Evolutionary conservation across 1,140 invertebrate species (phyloP).

Genomic region (Rhopalosiphum padi): DNA sequence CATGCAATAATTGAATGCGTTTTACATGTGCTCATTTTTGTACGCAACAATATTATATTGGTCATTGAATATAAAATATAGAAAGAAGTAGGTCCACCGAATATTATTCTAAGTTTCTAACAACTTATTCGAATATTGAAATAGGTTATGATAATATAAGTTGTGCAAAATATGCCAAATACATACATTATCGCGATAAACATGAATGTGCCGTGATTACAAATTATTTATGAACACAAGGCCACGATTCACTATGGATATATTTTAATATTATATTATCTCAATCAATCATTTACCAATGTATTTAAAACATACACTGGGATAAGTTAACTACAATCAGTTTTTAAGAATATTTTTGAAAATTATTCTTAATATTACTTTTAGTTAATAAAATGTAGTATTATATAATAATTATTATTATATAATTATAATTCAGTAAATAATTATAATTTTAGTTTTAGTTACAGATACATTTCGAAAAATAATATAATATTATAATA

Average conservation of each 20-base stretch:
- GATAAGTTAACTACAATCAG: too few relatives aligned
- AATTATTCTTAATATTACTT: too few relatives aligned
- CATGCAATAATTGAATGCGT: background rate
- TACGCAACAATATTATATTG: background rate
- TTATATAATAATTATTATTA: too few relatives aligned
- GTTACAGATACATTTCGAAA: too few relatives aligned
- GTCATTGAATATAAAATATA: background rate
- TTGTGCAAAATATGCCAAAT: background rate
- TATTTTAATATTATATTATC: background rate
- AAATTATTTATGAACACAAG: background rate
- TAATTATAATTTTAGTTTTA: too few relatives aligned
- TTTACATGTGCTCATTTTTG: background rate
- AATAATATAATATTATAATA: too few relatives aligned
- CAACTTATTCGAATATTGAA: background rate
- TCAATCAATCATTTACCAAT: background rate
- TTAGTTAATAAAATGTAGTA: too few relatives aligned
- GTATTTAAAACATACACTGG: background rate
- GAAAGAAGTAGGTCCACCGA: background rate
- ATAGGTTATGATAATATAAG: background rate
- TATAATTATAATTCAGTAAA: too few relatives aligned
- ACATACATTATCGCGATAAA: background rate
- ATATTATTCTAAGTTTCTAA: background rate
- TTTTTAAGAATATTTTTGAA: too few relatives aligned
- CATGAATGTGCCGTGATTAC: background rate
- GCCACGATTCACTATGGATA: background rate